Evolutionary conservation across 2,888 invertebrate genomes (phyloP), one percentile per base, ranked within the genome.

Genomic region (Neocrepidodera transversa): DNA sequence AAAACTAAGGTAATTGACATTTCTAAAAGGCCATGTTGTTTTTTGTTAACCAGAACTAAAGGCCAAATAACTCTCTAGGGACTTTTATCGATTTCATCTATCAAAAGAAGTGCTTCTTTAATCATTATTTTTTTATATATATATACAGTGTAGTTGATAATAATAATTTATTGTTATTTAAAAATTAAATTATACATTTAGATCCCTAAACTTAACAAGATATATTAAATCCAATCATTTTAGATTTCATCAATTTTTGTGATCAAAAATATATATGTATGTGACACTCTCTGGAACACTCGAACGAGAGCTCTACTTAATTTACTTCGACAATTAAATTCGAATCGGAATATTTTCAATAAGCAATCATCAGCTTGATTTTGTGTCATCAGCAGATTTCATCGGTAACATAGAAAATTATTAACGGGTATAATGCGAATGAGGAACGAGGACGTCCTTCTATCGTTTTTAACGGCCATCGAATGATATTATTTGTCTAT

Each of bases 11-110:
- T 62, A 62, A 60, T 62, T 65, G 62, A 65, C 64, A 65, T 65
- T 65, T 65, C 59, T 58, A 58, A 65, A 65, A 65, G 62, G 58
- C 58, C 64, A 60, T 40, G 59, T 30, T 54, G 58, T 60, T 62
- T 64, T 49, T 38, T 28, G 14, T 14, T 51, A 42, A 58, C 40
- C 40, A 53, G 42, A 47, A 55, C 58, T 26, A 32, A 45, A 53
- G 14, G 64, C 58, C 62, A 65, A 50, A 60, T 58, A 52, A 47
- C 55, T 60, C 60, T 55, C 62, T 20, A n/a, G 56, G 30, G 60
- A 54, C 28, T 10, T 28, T 4, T 10, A 10, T 28, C n/a, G n/a
- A n/a, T n/a, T n/a, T n/a, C n/a, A n/a, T n/a, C n/a, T n/a, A n/a
- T n/a, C n/a, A n/a, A n/a, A n/a, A n/a, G n/a, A n/a, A n/a, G n/a